A percentile compares a stretch with the other conserved stretches of the same genome.
phyloP scores from a whole-genome alignment of 37 sponge, comb jelly and placozoan genomes.

The Theonella swinhoei region DNA sequence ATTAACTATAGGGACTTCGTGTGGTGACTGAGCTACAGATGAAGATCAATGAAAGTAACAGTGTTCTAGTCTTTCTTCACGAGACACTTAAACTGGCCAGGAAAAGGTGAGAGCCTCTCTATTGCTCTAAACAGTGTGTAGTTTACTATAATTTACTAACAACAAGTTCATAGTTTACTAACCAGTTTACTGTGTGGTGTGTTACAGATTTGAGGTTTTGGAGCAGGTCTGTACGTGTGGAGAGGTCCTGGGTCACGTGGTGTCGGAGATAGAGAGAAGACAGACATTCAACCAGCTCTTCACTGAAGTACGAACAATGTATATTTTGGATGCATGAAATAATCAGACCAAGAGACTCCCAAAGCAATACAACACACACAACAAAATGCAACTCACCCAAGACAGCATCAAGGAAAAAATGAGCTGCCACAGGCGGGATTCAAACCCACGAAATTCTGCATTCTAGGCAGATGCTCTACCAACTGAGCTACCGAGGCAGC shows the following conservation, averaged over 20 bases:
- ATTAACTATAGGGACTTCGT: conserved; percentile 1
- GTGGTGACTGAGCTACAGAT: conserved; percentile 47
- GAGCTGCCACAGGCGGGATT: too few species aligned
- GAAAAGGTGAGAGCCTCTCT: conserved; percentile 29
- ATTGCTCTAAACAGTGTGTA: not conserved
- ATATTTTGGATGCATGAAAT: too few species aligned
- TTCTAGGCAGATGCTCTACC: too few species aligned
- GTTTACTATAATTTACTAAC: not conserved
- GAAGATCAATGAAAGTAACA: conserved; percentile 43
- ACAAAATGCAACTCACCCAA: too few species aligned
- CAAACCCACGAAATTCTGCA: too few species aligned
- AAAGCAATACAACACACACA: too few species aligned
- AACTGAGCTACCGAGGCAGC: too few species aligned
- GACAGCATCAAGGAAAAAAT: too few species aligned
- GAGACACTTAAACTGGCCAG: conserved; percentile 58
- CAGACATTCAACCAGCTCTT: conserved; percentile 26
- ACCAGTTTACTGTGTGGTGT: not conserved
- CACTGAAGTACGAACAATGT: not conserved
- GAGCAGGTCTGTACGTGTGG: conserved; percentile 53
- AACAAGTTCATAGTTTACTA: not conserved
- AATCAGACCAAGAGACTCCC: too few species aligned
- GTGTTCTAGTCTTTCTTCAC: conserved; percentile 38
- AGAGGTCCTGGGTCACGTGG: conserved; percentile 39
- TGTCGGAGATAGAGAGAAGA: conserved; percentile 57
- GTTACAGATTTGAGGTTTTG: conserved; percentile 51